Percentiles rank a stretch among this genome's conserved stretches.
These are phyloP conservation scores for Notodonta dromedarius DNA, from an alignment of 2,888 invertebrate species.

Conservation along the genomic window DNA sequence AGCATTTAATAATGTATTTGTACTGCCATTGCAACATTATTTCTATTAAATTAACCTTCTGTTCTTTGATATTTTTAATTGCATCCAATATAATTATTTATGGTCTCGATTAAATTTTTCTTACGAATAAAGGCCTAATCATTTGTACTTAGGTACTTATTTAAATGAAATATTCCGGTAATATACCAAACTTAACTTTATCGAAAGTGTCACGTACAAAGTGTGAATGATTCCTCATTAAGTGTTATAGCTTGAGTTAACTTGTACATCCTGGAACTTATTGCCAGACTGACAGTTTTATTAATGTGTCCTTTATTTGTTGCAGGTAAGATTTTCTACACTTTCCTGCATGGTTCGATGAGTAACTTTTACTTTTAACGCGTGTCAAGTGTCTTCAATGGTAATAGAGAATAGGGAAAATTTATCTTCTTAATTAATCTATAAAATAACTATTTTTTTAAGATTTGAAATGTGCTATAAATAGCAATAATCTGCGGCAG, in stretches of 20 bases:
- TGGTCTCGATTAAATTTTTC: background rate
- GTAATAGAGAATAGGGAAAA: constrained; percentile 32
- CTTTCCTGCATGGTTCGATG: constrained; percentile 40
- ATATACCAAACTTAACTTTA: background rate
- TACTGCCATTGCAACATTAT: constrained; percentile 34
- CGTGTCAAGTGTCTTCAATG: constrained; percentile 35
- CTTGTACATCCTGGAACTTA: constrained; percentile 5
- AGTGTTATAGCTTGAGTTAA: constrained; percentile 20
- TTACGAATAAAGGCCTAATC: background rate
- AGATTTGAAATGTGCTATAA: constrained; percentile 11
- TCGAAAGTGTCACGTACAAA: background rate
- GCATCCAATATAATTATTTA: background rate
- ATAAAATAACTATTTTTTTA: no score
- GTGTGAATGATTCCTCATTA: constrained; percentile 19
- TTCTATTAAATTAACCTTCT: background rate
- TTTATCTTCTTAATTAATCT: no score
- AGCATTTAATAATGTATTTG: constrained; percentile 16
- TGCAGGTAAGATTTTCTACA: constrained; percentile 57
- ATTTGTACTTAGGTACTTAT: no score
- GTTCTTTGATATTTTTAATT: constrained; percentile 18
- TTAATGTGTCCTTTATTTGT: constrained; percentile 50
- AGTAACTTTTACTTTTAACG: constrained; percentile 52
- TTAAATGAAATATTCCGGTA: no score
- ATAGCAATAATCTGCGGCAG: constrained; percentile 29
- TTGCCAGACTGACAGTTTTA: constrained; percentile 41